Percentiles rank a stretch among this genome's conserved stretches.
Conservation (phyloP, 2,888 invertebrate genomes). For the Cheiracanthium punctorium region DNA sequence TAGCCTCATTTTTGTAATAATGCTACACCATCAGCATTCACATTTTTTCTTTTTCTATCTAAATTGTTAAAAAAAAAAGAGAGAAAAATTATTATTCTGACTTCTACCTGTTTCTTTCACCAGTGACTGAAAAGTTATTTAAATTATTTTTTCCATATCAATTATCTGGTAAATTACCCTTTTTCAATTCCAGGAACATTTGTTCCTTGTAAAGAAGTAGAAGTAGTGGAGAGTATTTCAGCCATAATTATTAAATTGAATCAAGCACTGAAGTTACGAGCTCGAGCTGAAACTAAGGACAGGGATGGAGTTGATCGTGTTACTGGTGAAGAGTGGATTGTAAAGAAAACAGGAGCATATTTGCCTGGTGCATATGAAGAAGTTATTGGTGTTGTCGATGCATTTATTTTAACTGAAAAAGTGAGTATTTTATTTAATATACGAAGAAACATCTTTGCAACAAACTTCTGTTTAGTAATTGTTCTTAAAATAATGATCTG, state of each 20-base stretch:
- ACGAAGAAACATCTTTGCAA: too few species aligned
- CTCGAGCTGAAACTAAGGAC: conserved; percentile 77
- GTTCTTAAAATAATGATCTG: too few species aligned
- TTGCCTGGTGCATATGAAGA: conserved; percentile 79
- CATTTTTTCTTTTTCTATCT: too few species aligned
- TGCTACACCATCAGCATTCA: too few species aligned
- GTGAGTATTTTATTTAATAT: conserved; percentile 72
- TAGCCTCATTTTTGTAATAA: too few species aligned
- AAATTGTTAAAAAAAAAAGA: too few species aligned
- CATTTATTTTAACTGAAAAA: conserved; percentile 78
- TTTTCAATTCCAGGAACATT: conserved; percentile 77
- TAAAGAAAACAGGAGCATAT: conserved; percentile 78
- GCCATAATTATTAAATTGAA: conserved; percentile 78
- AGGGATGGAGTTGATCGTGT: conserved; percentile 73
- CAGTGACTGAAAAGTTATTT: too few species aligned
- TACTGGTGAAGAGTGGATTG: conserved; percentile 78
- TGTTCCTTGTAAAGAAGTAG: conserved; percentile 78
- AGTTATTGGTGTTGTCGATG: conserved; percentile 77
- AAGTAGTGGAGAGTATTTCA: conserved; percentile 76
- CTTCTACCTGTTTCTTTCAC: too few species aligned
- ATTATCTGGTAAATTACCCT: too few species aligned
- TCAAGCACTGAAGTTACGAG: conserved; percentile 77
- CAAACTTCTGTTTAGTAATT: too few species aligned
- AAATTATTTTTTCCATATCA: too few species aligned
- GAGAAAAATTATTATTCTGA: too few species aligned